Evolutionary conservation across 2,888 invertebrate genomes (phyloP), one percentile per base, ranked within the genome.

Genomic region (Ceraclea dissimilis): DNA sequence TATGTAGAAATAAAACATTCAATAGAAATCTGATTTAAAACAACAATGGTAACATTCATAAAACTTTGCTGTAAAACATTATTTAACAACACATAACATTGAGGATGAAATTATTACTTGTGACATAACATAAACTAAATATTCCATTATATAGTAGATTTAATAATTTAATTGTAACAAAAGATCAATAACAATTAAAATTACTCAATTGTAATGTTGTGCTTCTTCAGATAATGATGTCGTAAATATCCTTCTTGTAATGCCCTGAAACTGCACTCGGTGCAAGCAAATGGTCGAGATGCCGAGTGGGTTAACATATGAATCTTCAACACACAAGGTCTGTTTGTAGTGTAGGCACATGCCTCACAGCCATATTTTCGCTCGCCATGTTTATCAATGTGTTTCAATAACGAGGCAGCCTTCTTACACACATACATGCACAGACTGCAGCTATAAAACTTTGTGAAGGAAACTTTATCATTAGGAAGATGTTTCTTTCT

Each of bases 391-490:
- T 22, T n/a, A 26, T 22, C 20, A 19, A 17, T 49, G 26, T 49
- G 49, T n/a, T 49, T 49, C 8, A 49, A 17, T 21, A 49, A n/a
- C 2, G 49, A 49, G 5, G 16, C 19, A 11, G 49, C 19, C 16
- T 22, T 49, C 26, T 49, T 49, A 17, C 49, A 49, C 4, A 26
- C 26, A 26, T 49, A 49, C 21, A 49, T 22, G 16, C 49, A 49
- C 2, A 49, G 11, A 26, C 49, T 20, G 26, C 49, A 49, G 4
- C 22, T 22, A 20, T 22, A 49, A 26, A 49, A 49, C 20, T 49
- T 49, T 26, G 49, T 49, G 49, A 19, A 49, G 2, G 49, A 19
- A 5, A 26, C 11, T 26, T 49, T 26, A 8, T 22, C 49, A 11
- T 8, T 26, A 26, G 2, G 2, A n/a, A 11, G 8, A 20, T 49